phyloP scores from a whole-genome alignment of 2,888 invertebrate species.

The Emesis castigata region DNA sequence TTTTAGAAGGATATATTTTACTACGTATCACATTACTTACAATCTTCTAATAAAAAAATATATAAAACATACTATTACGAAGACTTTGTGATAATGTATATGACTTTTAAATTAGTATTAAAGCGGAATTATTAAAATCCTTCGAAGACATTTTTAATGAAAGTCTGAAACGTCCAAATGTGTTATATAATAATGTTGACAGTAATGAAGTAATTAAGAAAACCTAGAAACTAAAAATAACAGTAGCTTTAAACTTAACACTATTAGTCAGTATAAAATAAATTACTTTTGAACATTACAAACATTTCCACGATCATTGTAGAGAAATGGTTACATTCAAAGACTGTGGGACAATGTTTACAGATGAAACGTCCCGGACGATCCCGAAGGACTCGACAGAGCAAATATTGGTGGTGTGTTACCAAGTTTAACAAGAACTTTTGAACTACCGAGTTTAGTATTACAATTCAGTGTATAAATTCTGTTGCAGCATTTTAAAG shows the following conservation, averaged over 20 bases:
- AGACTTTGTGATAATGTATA: no score
- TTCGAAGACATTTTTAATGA: neutral
- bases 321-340: constrained; percentile 75
- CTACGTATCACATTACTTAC: no score
- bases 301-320: constrained; percentile 73
- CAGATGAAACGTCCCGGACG: constrained; percentile 75
- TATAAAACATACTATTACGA: no score
- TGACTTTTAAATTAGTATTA: no score
- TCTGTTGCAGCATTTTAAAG: constrained; percentile 14
- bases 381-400: constrained; percentile 75
- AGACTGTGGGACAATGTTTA: constrained; percentile 79
- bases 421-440: constrained; percentile 79
- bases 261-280: constrained; percentile 5
- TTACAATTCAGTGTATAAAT: constrained; percentile 28
- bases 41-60: no score
- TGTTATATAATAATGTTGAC: no score
- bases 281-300: neutral
- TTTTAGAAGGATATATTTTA: no score
- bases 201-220: no score
- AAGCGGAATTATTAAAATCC: neutral
- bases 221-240: no score
- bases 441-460: constrained; percentile 45
- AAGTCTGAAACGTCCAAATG: no score
- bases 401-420: constrained; percentile 85
- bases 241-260: neutral